Base-by-base conservation (phyloP, 2,797 vertebrate genomes). In the Passerculus sandwichensis region DNA sequence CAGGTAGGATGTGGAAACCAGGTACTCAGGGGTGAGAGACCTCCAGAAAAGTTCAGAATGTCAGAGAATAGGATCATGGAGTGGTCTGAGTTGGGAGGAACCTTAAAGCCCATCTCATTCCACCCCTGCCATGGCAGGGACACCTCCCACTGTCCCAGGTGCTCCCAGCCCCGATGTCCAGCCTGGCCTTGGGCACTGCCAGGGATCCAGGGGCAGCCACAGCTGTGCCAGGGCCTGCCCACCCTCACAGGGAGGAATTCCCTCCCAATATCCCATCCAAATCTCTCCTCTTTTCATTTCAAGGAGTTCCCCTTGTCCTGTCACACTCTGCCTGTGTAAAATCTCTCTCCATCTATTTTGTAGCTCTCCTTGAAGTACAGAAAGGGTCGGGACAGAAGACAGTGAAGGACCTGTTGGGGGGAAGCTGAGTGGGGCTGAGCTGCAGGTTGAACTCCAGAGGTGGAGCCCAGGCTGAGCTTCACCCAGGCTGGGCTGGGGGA, bases 191-290 rank as follows among this genome's bases (percentile, higher is more conserved):
- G 79, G 21, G 0, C 72, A 83, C 26, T 42, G 1, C 30, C 80
- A 84, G 66, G 45, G 45, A 42, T 72, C 38, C 62, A 60, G 73
- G 66, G 47, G 18, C 66, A 89, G 30, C 53, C 80, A 1, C 51
- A 65, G 65, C 51, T 71, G 29, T 65, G 65, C 73, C 79, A 84
- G 72, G 34, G 9, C 22, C 22, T 72, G 0, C 8, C 29, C n/a
- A 53, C 38, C 21, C n/a, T 65, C 0, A 2, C 15, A 1, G 17
- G 4, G 10, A 71, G 1, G 0, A 27, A 72, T 40, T 53, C 9
- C 12, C 18, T 7, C 40, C 4, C 30, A 59, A 5, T 3, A 32
- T 47, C 13, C 53, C 54, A 78, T 16, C 45, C 30, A 25, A 72
- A 34, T 20, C 4, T 40, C 38, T 60, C 25, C 18, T 60, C 11